Conservation (phyloP, 2,888 invertebrate genomes). For the Ornithoptera alexandrae region DNA sequence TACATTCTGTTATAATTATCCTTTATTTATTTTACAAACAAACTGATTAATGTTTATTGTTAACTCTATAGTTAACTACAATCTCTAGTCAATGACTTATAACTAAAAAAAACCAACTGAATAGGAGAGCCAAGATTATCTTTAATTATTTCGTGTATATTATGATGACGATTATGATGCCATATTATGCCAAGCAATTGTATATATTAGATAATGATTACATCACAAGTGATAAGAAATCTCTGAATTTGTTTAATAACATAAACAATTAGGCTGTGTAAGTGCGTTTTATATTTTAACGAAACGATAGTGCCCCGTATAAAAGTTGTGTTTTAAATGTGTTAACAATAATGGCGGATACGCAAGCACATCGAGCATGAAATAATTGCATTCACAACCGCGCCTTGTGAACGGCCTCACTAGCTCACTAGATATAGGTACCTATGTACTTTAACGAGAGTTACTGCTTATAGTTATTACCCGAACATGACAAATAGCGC, state of each 20-base stretch:
- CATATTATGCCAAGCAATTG: conserved; percentile 33
- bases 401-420: conserved; percentile 65
- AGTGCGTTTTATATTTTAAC: neutral
- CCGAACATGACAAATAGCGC: conserved; percentile 55
- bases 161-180: conserved; percentile 37
- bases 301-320: conserved; percentile 4
- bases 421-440: conserved; percentile 49
- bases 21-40: no score
- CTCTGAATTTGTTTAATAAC: conserved; percentile 16
- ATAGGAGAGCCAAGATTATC: neutral
- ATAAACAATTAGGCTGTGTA: conserved; percentile 11
- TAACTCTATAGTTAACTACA: no score
- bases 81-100: no score
- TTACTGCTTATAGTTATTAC: conserved; percentile 60
- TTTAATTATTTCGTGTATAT: neutral
- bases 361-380: conserved; percentile 62
- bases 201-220: conserved; percentile 37
- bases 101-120: no score
- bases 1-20: no score
- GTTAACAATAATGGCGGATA: conserved; percentile 64
- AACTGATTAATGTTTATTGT: no score
- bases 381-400: conserved; percentile 71
- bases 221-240: conserved; percentile 39
- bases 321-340: conserved; percentile 30
- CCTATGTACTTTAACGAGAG: conserved; percentile 49